Evolutionary conservation across 2,888 invertebrate genomes (phyloP), one percentile per base, ranked within the genome.

Genomic region (Crepidodera aurea): DNA sequence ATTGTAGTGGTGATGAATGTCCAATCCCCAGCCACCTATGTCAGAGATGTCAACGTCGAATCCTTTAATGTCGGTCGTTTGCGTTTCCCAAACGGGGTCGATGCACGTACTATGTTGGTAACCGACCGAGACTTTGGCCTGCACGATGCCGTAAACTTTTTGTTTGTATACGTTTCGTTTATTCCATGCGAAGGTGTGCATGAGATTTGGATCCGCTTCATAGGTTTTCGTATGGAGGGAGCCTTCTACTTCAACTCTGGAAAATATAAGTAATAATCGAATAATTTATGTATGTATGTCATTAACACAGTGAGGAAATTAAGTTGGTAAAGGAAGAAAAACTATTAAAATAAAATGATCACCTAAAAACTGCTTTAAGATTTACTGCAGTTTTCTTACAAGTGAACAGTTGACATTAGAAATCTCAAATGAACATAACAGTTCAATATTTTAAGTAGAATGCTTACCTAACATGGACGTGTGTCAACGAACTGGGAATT

Each of bases 1-100:
- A 81, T 99, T 98, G 82, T 98, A 98, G 80, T 96, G 95, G 82
- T 99, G 98, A 82, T 98, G 98, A 67, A 98, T 94, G 79, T 98
- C 94, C 56, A 99, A 83, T 51, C 98, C 96, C 98, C 98, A 99
- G 46, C 96, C 96, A 0, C 98, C 98, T 56, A 98, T 93, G 78
- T 97, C 96, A 0, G 98, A 96, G 68, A 97, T 96, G 75, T 94
- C 94, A 51, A 98, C 94, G 80, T 97, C 97, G 81, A 95, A 96
- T 16, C 98, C 76, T 80, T 95, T 93, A 72, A 99, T 82, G 32
- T 93, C 93, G 1, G 96, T 94, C 0, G 96, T 95, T 81, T 96
- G 94, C 1, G 94, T 93, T 73, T 95, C 94, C 98, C 98, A 99
- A 32, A 98, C 92, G 10, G 96, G 88, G 62, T 91, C 86, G 37